A percentile compares a stretch with the other conserved stretches of the same genome.
Conservation (phyloP, 2,888 invertebrate species). For the Torymus aiolomorphi region DNA sequence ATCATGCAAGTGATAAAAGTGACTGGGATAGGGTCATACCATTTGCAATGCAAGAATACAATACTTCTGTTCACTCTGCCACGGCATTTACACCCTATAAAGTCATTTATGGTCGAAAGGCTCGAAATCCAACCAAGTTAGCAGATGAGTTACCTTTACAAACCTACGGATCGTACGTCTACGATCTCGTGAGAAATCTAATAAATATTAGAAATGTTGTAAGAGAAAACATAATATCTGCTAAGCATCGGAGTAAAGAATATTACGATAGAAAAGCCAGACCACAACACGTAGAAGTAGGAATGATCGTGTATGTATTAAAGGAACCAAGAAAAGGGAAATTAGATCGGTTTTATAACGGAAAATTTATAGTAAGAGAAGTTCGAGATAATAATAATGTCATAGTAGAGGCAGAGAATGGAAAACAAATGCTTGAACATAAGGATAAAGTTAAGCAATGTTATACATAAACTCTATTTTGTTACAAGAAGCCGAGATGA, state of each 20-base stretch:
- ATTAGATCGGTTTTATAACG: not conserved
- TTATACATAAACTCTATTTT: not conserved
- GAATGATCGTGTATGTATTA: not conserved
- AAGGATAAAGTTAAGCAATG: not conserved
- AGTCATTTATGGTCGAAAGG: not conserved
- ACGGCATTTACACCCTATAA: not conserved
- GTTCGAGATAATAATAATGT: not conserved
- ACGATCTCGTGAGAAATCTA: not conserved
- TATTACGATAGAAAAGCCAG: not conserved
- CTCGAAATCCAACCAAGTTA: not conserved
- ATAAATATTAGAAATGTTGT: not conserved
- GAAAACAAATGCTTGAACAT: not conserved
- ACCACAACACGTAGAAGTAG: not conserved
- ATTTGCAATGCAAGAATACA: not conserved
- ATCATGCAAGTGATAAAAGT: not conserved
- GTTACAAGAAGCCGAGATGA: not conserved
- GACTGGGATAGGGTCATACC: conserved; percentile 5
- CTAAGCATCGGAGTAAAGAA: not conserved
- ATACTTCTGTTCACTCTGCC: not conserved
- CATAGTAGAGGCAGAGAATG: not conserved
- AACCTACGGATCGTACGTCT: not conserved
- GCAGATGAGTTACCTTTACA: not conserved
- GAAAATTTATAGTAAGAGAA: not conserved
- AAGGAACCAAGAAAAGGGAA: conserved; percentile 1
- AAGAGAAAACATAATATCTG: not conserved